Evolutionary conservation across 2,888 invertebrate genomes (phyloP), one percentile per base, ranked within the genome.

Genomic region (Geotrupes spiniger): DNA sequence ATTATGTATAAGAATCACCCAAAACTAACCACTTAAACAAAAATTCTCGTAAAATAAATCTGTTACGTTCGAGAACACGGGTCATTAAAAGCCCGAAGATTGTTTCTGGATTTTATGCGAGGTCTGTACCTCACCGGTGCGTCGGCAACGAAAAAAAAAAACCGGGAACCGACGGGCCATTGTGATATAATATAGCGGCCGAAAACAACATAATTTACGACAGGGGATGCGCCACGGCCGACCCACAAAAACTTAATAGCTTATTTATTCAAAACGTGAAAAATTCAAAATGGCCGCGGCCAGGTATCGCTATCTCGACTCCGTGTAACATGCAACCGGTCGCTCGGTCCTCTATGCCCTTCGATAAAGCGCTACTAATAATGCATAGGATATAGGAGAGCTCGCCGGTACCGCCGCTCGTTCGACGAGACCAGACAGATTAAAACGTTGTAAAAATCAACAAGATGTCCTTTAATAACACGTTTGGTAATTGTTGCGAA

Each of bases 251-350:
- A 71, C 70, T 70, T 72, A 73, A 73, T 73, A 72, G 73, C 73
- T 73, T 73, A 73, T 73, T 73, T 73, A 73, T 73, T 73, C 73
- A 73, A 71, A 72, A 72, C 71, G 71, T 68, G 71, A 73, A 73
- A 71, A 70, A 72, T 73, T 71, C 73, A 73, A 73, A 70, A 73
- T 73, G 73, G 73, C 73, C 68, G 72, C 62, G 63, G 51, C 59
- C 59, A 59, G 60, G 57, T 61, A 58, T 52, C 52, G 55, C 49
- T 46, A 51, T 47, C 48, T 51, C 54, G 51, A 50, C 47, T 48
- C 53, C 42, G 46, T 41, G 53, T 56, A 53, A 53, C 51, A 57
- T 59, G 57, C 59, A 60, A 60, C 60, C 61, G 61, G 62, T 61
- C 58, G 28, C 10, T 28, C 36, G n/a, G 25, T 38, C 15, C 11